Conservation (phyloP, 1,140 invertebrate species). For the Ooceraea biroi region DNA sequence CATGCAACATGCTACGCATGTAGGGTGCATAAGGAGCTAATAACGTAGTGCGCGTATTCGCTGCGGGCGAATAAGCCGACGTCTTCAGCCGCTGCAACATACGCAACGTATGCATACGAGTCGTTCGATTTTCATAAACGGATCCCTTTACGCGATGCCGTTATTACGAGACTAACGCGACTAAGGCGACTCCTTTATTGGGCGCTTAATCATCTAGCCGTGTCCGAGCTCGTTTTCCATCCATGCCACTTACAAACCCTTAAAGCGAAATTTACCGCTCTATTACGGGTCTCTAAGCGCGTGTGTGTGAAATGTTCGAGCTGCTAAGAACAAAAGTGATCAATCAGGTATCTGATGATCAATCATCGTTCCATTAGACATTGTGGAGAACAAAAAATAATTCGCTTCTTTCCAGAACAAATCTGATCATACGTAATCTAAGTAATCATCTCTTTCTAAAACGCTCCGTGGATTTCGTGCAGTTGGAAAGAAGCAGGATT, state of each 20-base stretch:
- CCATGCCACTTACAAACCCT: neutral
- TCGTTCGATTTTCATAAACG: slow-evolving; percentile 47
- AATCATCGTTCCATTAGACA: neutral
- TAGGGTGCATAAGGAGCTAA: slow-evolving; percentile 64
- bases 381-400: neutral
- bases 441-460: neutral
- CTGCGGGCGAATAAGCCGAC: slow-evolving; percentile 33
- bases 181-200: slow-evolving; percentile 11
- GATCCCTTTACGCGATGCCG: slow-evolving; percentile 22
- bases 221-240: slow-evolving; percentile 8
- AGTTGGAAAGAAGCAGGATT: neutral
- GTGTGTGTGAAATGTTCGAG: neutral
- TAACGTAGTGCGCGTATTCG: slow-evolving; percentile 53
- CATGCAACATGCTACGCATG: slow-evolving; percentile 53
- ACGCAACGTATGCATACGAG: neutral
- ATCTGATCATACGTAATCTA: neutral
- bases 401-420: neutral
- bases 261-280: slow-evolving; percentile 2
- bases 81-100: slow-evolving; percentile 28
- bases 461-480: neutral
- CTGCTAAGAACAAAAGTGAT: neutral
- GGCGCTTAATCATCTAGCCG: neutral
- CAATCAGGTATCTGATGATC: neutral
- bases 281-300: neutral
- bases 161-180: slow-evolving; percentile 24